Percentiles rank a stretch among this genome's conserved stretches.
These are phyloP conservation scores for Brachionus asplanchnoidis DNA, from an alignment of 1,140 invertebrate species.

Conservation along the genomic window DNA sequence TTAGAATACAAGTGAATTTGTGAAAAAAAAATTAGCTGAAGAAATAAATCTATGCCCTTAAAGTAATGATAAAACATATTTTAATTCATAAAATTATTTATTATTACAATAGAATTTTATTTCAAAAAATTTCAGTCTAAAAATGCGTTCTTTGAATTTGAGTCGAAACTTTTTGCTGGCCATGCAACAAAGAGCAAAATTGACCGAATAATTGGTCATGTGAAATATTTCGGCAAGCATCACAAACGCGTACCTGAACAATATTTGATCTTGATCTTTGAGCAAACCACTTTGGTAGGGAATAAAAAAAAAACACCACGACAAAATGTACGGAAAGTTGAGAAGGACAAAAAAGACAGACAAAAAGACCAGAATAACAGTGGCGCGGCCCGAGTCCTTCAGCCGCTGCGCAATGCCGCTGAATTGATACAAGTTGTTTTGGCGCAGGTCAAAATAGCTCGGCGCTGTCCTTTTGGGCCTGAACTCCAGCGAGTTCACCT, in stretches of 20 bases:
- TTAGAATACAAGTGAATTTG: no score
- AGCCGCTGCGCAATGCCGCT: background rate
- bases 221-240: slow-evolving; percentile 14
- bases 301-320: slow-evolving; percentile 19
- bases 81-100: background rate
- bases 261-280: background rate
- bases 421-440: background rate
- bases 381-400: background rate
- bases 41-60: no score
- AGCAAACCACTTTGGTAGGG: background rate
- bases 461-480: background rate
- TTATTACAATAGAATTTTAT: background rate
- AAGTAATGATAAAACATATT: background rate
- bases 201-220: slow-evolving; percentile 7
- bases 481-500: background rate
- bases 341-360: slow-evolving; percentile 1
- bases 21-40: no score
- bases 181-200: slow-evolving; percentile 2
- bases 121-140: background rate
- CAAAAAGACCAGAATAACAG: background rate
- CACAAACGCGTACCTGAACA: slow-evolving; percentile 19
- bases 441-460: background rate
- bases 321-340: slow-evolving; percentile 15
- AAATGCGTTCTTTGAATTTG: background rate
- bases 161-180: slow-evolving; percentile 22